phyloP scores from a whole-genome alignment of 1,140 invertebrate genomes.

The Zaprionus taronus region DNA sequence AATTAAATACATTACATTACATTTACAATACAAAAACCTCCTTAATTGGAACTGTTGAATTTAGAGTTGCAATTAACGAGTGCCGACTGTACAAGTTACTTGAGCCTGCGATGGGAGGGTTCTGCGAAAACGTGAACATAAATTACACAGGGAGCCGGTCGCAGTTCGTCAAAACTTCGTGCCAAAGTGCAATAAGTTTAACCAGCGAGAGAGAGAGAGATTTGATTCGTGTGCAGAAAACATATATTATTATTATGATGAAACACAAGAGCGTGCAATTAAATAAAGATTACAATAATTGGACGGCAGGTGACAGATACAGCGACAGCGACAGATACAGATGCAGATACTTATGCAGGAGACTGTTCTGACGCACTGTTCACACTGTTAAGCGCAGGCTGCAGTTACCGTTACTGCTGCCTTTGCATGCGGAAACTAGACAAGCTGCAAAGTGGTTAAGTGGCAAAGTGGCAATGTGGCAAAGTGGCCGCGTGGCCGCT shows the following conservation, averaged over 20 bases:
- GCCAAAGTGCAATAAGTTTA: constrained; percentile 4
- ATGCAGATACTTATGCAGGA: not conserved
- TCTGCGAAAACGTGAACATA: not conserved
- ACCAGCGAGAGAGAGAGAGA: not conserved
- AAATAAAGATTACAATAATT: constrained; percentile 7
- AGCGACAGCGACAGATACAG: not conserved
- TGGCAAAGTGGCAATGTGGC: constrained; percentile 34
- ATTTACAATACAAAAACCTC: too few relatives aligned
- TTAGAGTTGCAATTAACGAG: too few relatives aligned
- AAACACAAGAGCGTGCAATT: not conserved
- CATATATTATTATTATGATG: constrained; percentile 5
- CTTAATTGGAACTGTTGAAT: too few relatives aligned
- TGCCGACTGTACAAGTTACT: not conserved
- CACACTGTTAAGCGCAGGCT: constrained; percentile 23
- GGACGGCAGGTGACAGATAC: not conserved
- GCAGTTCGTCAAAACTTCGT: not conserved
- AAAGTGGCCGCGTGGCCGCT: constrained; percentile 44
- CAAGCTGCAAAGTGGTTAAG: constrained; percentile 31
- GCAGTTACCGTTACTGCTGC: constrained; percentile 6
- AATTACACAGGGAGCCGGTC: not conserved
- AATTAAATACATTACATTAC: too few relatives aligned
- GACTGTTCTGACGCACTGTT: constrained; percentile 13
- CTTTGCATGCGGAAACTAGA: constrained; percentile 13
- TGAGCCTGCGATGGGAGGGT: not conserved
- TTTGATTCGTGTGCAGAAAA: not conserved